Evolutionary conservation across 2,113 vertebrate species (phyloP).

Genomic region (Chaenogobius annularis): DNA sequence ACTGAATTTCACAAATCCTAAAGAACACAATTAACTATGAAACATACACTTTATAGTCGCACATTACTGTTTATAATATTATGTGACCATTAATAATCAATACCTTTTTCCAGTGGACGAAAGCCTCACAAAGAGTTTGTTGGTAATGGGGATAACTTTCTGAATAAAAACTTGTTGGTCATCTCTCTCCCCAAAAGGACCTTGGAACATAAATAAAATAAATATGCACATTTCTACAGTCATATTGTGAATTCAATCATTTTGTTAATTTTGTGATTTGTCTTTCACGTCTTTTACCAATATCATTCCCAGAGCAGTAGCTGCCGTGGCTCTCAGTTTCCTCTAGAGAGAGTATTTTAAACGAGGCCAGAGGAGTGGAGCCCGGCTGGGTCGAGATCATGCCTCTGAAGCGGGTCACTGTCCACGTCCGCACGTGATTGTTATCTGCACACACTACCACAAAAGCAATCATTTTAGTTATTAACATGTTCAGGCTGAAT

Average conservation of each 20-base stretch:
- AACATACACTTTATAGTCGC: too few relatives aligned
- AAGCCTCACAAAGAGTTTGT: constrained; percentile 93
- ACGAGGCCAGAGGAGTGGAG: constrained; percentile 93
- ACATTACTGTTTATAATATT: too few relatives aligned
- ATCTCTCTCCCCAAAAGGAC: constrained; percentile 95
- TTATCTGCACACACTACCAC: constrained; percentile 92
- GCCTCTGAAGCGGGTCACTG: constrained; percentile 93
- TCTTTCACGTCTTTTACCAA: constrained; percentile 77
- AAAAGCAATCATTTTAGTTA: background rate
- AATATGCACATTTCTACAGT: background rate
- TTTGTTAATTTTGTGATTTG: background rate
- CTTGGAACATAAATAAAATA: constrained; percentile 64
- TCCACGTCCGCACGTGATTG: constrained; percentile 96
- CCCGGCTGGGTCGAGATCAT: constrained; percentile 99
- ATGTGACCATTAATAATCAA: too few relatives aligned
- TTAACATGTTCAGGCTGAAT: too few relatives aligned
- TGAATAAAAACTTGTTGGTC: constrained; percentile 99
- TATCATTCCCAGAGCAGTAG: constrained; percentile 94
- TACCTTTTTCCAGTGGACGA: constrained; percentile 98
- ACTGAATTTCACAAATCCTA: constrained; percentile 97
- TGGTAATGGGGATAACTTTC: constrained; percentile 97
- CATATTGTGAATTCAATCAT: background rate
- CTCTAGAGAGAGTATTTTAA: constrained; percentile 95
- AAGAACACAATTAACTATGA: constrained; percentile 1
- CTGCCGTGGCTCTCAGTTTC: constrained; percentile 94